Conservation (phyloP, 92 coral and sea anemone species). For the Zoanthus sociatus region DNA sequence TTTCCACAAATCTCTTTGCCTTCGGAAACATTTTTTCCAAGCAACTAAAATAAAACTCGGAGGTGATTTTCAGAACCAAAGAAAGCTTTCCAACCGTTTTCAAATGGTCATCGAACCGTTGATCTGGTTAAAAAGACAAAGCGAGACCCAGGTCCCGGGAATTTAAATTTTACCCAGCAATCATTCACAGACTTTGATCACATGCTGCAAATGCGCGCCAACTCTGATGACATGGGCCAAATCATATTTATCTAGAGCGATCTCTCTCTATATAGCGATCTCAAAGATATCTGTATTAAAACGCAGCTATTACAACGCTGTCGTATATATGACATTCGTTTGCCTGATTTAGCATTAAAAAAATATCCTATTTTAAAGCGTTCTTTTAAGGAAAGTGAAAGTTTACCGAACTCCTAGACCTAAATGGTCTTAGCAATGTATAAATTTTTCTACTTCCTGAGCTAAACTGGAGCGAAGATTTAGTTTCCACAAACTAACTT, state of each 20-base stretch:
- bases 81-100: background rate
- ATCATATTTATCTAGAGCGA: too few species aligned
- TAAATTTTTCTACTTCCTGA: too few species aligned
- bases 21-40: background rate
- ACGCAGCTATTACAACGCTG: too few species aligned
- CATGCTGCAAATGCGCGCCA: conserved; percentile 48
- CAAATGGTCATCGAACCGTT: background rate
- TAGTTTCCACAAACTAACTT: background rate
- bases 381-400: too few species aligned
- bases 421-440: too few species aligned
- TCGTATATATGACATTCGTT: too few species aligned
- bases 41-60: background rate
- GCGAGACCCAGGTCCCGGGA: conserved; percentile 40
- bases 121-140: conserved; percentile 8
- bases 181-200: conserved; percentile 44
- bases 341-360: too few species aligned
- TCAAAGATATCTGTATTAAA: too few species aligned
- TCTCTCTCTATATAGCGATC: too few species aligned
- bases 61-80: background rate
- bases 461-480: too few species aligned
- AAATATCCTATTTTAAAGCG: too few species aligned
- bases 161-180: conserved; percentile 30
- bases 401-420: too few species aligned
- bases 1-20: background rate
- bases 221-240: background rate